Percentiles rank a stretch among this genome's conserved stretches.
Evolutionary conservation across 1,140 invertebrate genomes (phyloP).

Genomic region (Bradynema listronoti): DNA sequence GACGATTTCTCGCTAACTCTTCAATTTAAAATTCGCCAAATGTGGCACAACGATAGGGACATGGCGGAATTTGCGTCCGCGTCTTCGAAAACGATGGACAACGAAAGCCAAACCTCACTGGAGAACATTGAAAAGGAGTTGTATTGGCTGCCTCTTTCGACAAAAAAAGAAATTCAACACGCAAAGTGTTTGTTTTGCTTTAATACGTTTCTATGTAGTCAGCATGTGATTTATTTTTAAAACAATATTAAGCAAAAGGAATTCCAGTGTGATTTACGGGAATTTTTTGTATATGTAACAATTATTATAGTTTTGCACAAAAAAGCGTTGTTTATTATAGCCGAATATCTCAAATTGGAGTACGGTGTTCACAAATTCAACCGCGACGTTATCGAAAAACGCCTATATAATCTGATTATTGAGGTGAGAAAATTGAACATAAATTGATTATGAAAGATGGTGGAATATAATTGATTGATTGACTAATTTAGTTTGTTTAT

Average conservation of each 20-base stretch:
- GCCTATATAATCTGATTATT: slow-evolving; percentile 17
- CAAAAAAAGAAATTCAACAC: slow-evolving; percentile 13
- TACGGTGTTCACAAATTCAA: slow-evolving; percentile 21
- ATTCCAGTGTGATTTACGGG: too few relatives aligned
- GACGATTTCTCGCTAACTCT: slow-evolving; percentile 28
- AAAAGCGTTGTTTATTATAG: slow-evolving; percentile 26
- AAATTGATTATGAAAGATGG: too few relatives aligned
- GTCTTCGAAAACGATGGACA: too few relatives aligned
- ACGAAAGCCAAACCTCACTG: not conserved
- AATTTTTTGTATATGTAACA: too few relatives aligned
- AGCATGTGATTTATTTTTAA: too few relatives aligned
- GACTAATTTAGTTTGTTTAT: not conserved
- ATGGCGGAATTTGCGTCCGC: not conserved
- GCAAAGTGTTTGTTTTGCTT: slow-evolving; percentile 10
- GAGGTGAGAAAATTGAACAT: too few relatives aligned
- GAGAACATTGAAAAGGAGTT: slow-evolving; percentile 1
- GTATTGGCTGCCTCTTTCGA: slow-evolving; percentile 10
- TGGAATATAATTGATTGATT: too few relatives aligned
- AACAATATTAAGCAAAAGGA: too few relatives aligned
- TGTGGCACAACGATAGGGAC: slow-evolving; percentile 24
- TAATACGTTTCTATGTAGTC: not conserved
- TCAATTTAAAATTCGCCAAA: slow-evolving; percentile 6
- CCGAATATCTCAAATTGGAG: slow-evolving; percentile 18
- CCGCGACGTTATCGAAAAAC: slow-evolving; percentile 16
- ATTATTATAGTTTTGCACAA: too few relatives aligned